A percentile compares a stretch with the other conserved stretches of the same genome.
phyloP scores from a whole-genome alignment of 2,888 invertebrate genomes.

The Amphipoea lucens region DNA sequence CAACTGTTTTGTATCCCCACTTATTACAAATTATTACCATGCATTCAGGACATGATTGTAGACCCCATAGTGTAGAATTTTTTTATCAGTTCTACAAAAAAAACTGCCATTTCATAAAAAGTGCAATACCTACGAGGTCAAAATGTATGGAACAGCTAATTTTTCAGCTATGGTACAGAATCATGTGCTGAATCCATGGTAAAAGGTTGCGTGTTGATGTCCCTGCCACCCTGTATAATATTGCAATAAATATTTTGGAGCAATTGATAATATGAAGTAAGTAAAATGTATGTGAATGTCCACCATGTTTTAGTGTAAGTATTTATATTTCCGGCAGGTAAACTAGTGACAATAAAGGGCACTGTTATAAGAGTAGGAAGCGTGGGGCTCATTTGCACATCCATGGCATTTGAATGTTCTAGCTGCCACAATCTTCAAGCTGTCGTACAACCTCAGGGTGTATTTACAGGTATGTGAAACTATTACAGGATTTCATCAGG shows the following conservation, averaged over 20 bases:
- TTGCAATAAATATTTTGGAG: not conserved
- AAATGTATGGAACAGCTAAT: no score
- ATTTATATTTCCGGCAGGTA: constrained; percentile 87
- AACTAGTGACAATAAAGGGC: constrained; percentile 95
- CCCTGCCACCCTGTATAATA: not conserved
- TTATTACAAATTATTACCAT: not conserved
- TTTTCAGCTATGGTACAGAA: not conserved
- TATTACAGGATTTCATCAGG: not conserved
- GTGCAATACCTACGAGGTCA: not conserved
- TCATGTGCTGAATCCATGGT: not conserved
- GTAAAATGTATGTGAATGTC: constrained; percentile 1
- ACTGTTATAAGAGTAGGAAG: constrained; percentile 95
- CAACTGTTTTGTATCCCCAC: not conserved
- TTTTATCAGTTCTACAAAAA: no score
- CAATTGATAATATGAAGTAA: not conserved
- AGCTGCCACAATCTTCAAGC: constrained; percentile 92
- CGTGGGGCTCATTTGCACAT: constrained; percentile 93
- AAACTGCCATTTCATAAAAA: not conserved
- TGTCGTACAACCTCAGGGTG: constrained; percentile 91
- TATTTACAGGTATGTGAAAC: constrained; percentile 82
- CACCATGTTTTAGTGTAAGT: not conserved
- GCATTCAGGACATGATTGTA: no score
- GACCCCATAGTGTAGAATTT: no score
- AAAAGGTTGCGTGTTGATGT: not conserved
- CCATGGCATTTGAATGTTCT: constrained; percentile 94